These are phyloP conservation scores for Muscina levida DNA, from an alignment of 2,888 invertebrate species.

Conservation along the genomic window DNA sequence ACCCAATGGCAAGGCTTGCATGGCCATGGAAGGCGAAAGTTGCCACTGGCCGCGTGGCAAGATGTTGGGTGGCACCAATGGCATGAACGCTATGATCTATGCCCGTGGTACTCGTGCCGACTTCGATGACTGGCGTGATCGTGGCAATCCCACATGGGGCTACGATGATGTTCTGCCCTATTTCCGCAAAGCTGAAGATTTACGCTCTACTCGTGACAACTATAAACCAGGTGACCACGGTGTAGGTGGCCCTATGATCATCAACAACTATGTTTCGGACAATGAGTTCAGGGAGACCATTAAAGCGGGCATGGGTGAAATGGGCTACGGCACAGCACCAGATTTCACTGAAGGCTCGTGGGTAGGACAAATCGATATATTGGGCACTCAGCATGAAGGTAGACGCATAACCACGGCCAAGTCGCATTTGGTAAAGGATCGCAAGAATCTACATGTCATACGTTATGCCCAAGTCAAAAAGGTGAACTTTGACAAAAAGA, in stretches of 20 bases:
- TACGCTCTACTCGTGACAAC: conserved; percentile 80
- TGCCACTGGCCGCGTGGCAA: conserved; percentile 84
- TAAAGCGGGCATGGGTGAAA: conserved; percentile 88
- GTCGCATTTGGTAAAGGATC: conserved; percentile 84
- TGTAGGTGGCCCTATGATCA: conserved; percentile 82
- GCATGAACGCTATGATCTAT: conserved; percentile 86
- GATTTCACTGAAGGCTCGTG: conserved; percentile 91
- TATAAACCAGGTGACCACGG: conserved; percentile 81
- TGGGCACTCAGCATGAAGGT: conserved; percentile 91
- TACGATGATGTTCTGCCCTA: conserved; percentile 89
- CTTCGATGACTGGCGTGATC: conserved; percentile 84
- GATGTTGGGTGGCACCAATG: conserved; percentile 85
- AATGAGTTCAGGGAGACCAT: conserved; percentile 86
- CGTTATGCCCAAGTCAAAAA: conserved; percentile 83
- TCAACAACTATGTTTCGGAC: conserved; percentile 85
- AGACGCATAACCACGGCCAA: conserved; percentile 89
- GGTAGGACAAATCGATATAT: conserved; percentile 91
- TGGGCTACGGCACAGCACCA: conserved; percentile 88
- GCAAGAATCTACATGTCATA: conserved; percentile 83
- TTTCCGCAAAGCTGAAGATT: conserved; percentile 89
- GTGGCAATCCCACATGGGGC: conserved; percentile 86
- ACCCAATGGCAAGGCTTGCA: conserved; percentile 77
- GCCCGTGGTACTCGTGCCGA: conserved; percentile 85
- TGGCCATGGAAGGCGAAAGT: conserved; percentile 76
- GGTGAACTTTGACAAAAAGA: conserved; percentile 80